Conservation (phyloP, 2,888 invertebrate species). For the Drosophila neutralis region DNA sequence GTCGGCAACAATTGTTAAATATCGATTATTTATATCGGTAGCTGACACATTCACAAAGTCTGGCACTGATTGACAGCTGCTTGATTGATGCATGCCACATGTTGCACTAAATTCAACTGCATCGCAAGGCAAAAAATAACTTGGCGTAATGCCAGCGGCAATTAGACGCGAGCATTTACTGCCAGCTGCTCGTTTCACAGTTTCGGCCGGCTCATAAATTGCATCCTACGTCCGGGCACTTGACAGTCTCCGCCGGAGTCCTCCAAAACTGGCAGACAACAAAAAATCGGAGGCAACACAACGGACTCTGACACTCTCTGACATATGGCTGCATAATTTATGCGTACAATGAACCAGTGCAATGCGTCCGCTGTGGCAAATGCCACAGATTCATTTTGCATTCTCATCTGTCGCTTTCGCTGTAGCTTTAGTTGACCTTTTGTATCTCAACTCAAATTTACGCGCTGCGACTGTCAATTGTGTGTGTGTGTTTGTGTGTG, state of each 20-base stretch:
- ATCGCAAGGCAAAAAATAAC: constrained; percentile 22
- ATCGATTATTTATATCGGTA: neutral
- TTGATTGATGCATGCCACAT: constrained; percentile 53
- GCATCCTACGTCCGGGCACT: constrained; percentile 46
- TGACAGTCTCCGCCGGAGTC: constrained; percentile 50
- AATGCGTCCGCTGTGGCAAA: constrained; percentile 29
- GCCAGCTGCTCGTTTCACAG: constrained; percentile 20
- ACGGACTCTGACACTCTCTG: constrained; percentile 42
- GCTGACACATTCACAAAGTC: neutral
- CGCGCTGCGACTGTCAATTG: constrained; percentile 30
- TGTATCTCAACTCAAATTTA: constrained; percentile 46
- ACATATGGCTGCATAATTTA: constrained; percentile 77
- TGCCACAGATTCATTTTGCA: constrained; percentile 59
- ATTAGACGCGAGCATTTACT: constrained; percentile 60
- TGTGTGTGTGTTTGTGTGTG: neutral
- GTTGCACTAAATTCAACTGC: constrained; percentile 27
- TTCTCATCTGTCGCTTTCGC: constrained; percentile 40
- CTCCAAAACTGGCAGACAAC: constrained; percentile 15
- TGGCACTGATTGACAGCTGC: constrained; percentile 52
- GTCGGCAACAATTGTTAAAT: neutral
- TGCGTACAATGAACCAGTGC: constrained; percentile 76
- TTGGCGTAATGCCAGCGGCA: constrained; percentile 71
- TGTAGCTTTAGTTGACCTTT: constrained; percentile 34
- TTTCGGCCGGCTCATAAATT: constrained; percentile 55
- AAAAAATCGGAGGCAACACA: constrained; percentile 20